A percentile compares a stretch with the other conserved stretches of the same genome.
Conservation (phyloP, 2,888 invertebrate genomes). For the Melieria crassipennis region DNA sequence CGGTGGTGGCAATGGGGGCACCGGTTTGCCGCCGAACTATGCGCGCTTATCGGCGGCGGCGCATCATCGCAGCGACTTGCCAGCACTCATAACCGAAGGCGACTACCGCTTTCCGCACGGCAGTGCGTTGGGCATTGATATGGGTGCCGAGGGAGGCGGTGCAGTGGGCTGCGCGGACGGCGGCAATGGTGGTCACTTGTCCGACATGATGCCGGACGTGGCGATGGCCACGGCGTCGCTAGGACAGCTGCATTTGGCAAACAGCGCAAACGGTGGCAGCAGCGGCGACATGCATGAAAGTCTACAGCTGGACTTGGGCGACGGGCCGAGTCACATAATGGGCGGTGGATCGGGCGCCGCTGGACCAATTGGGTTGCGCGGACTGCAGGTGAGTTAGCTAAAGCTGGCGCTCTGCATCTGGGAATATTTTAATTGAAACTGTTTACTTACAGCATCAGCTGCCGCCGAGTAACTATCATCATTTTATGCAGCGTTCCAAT, state of each 20-base stretch:
- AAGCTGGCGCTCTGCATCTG: conserved; percentile 62
- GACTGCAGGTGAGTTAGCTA: conserved; percentile 63
- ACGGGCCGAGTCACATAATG: conserved; percentile 76
- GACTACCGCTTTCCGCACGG: conserved; percentile 65
- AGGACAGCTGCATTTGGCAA: conserved; percentile 72
- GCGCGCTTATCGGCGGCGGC: conserved; percentile 58
- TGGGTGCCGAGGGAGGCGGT: conserved; percentile 50
- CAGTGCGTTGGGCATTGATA: conserved; percentile 53
- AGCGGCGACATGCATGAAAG: conserved; percentile 64
- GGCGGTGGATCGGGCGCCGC: conserved; percentile 52
- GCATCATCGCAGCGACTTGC: conserved; percentile 70
- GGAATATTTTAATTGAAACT: background rate
- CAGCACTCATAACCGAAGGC: conserved; percentile 74
- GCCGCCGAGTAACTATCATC: conserved; percentile 63
- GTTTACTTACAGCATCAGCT: conserved; percentile 57
- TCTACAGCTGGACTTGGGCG: conserved; percentile 81
- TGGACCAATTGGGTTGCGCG: conserved; percentile 56
- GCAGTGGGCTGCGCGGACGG: conserved; percentile 70
- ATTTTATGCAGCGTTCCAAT: conserved; percentile 64
- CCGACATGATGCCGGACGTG: conserved; percentile 91
- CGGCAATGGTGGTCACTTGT: conserved; percentile 73
- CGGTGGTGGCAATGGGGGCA: conserved; percentile 39
- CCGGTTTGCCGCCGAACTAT: conserved; percentile 53
- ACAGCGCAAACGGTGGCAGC: conserved; percentile 45
- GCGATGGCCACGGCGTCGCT: conserved; percentile 87